These are phyloP conservation scores for Vesta saturnalis DNA, from an alignment of 2,888 invertebrate species.

Conservation along the genomic window DNA sequence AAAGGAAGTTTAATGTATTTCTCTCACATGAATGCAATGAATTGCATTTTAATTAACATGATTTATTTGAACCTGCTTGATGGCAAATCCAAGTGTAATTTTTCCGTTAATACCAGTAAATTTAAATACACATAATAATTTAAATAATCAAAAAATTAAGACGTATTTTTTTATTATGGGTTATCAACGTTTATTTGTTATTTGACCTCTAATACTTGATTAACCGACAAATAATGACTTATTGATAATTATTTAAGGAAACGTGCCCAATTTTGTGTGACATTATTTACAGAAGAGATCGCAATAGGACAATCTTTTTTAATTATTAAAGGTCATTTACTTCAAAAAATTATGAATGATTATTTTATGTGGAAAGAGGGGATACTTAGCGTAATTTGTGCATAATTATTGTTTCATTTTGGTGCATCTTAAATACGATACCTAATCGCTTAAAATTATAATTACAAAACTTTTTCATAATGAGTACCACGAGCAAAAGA, in stretches of 20 bases:
- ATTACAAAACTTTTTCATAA: too few relatives aligned
- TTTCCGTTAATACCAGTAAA: conserved; percentile 27
- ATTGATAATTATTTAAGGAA: not conserved
- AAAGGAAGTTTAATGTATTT: conserved; percentile 1
- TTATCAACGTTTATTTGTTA: not conserved
- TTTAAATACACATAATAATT: not conserved
- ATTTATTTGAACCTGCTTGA: conserved; percentile 31
- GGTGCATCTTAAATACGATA: too few relatives aligned
- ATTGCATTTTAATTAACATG: conserved; percentile 30
- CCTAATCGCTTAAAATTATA: too few relatives aligned
- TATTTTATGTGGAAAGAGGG: too few relatives aligned
- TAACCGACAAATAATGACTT: not conserved
- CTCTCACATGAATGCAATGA: not conserved
- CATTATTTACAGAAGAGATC: not conserved
- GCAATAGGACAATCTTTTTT: not conserved
- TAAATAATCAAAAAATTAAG: not conserved
- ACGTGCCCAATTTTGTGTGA: not conserved
- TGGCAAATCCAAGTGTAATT: conserved; percentile 31
- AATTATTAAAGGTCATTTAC: too few relatives aligned
- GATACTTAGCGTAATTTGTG: too few relatives aligned
- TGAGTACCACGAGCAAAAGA: too few relatives aligned
- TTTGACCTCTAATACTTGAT: not conserved
- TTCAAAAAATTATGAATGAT: too few relatives aligned
- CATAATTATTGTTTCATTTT: too few relatives aligned
- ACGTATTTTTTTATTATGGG: not conserved